Conservation (phyloP, 2,797 vertebrate genomes). For the Premnoplex brunnescens region DNA sequence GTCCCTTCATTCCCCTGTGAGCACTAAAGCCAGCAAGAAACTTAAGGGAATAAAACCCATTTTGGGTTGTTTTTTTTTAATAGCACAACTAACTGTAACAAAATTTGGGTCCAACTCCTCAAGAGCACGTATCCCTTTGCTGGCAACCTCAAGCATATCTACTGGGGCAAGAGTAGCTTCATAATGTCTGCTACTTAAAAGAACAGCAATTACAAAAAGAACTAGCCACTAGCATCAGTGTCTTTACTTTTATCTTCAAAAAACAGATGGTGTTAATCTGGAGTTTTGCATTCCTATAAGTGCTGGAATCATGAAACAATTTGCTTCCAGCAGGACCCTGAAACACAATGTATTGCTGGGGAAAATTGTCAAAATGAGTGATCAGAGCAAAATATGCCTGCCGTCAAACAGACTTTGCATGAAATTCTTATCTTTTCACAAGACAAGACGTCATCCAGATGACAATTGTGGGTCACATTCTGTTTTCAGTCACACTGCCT, state of each 20-base stretch:
- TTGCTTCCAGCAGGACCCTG: background rate
- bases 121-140: background rate
- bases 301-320: conserved; percentile 33
- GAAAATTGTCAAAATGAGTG: background rate
- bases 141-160: background rate
- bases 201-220: conserved; percentile 1
- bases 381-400: background rate
- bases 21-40: background rate
- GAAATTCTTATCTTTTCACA: background rate
- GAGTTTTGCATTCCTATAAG: conserved; percentile 47
- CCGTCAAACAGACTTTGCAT: accelerated
- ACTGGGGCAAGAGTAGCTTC: background rate
- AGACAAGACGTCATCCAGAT: background rate
- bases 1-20: background rate
- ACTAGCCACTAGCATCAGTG: conserved; percentile 8
- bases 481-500: background rate
- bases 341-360: background rate
- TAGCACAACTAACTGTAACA: background rate
- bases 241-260: conserved; percentile 58
- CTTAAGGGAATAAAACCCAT: background rate
- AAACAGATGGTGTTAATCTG: conserved; percentile 65
- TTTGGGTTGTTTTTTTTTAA: background rate
- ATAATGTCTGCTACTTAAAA: conserved; percentile 2
- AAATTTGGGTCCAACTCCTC: background rate
- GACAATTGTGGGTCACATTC: background rate